phyloP scores from a whole-genome alignment of 2,113 vertebrate species.

The Callipepla squamata region DNA sequence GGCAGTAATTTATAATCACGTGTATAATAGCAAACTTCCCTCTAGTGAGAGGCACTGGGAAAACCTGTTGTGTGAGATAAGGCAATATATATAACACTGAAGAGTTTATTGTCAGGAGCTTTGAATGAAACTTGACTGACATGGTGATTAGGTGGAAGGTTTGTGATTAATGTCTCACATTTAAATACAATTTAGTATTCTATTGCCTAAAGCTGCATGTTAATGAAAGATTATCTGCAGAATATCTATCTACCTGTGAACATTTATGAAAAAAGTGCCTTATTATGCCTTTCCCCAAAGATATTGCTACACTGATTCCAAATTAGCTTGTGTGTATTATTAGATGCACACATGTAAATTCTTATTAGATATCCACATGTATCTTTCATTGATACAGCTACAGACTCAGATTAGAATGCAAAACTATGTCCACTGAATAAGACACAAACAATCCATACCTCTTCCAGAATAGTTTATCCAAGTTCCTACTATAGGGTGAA shows the following conservation, averaged over 20 bases:
- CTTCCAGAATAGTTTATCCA: not conserved
- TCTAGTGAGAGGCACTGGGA: not conserved
- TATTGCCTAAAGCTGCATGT: not conserved
- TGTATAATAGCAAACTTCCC: not conserved
- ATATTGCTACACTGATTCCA: not conserved
- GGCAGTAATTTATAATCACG: not conserved
- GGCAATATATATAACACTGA: not conserved
- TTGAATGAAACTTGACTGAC: not conserved
- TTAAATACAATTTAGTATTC: not conserved
- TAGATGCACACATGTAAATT: not conserved
- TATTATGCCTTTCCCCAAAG: not conserved
- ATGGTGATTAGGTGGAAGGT: not conserved
- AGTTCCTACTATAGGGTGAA: not conserved
- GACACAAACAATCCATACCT: not conserved
- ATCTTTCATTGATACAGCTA: not conserved
- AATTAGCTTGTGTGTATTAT: not conserved
- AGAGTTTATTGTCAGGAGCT: not conserved
- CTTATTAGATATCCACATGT: not conserved
- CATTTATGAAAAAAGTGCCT: not conserved
- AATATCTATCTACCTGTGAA: not conserved
- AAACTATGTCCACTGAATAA: not conserved
- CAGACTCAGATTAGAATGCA: not conserved
- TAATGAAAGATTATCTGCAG: not conserved
- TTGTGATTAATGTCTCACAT: not conserved
- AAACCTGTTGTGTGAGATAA: slow-evolving; percentile 31